Base-by-base conservation (phyloP, 2,888 invertebrate genomes). In the Ochlodes sylvanus region DNA sequence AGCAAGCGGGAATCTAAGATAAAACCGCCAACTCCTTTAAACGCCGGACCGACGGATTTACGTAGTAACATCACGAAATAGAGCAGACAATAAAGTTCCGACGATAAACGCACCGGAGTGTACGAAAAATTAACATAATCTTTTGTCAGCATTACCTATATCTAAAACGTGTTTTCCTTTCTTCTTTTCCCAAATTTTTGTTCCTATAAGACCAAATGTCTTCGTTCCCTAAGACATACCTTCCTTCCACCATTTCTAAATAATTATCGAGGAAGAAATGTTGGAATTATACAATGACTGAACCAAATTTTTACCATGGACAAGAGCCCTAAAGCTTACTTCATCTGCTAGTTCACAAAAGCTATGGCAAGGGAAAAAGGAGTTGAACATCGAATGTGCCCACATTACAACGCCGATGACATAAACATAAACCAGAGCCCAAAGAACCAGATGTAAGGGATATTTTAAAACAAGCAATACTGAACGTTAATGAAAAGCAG, bases 321-420 rank as follows among this genome's bases (percentile, higher is more conserved):
- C 44, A 47, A 47, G 44, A 47, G 17, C 44, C 44, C 76, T 77
- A 79, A 78, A 81, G 78, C 76, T 77, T 77, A 73, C 75, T 73
- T 75, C 65, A 77, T 75, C 76, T 76, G 75, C 80, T 80, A 80
- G 74, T 74, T 76, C 79, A 86, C 84, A 87, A 75, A 91, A 91
- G 90, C 91, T 84, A 91, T 90, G 91, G 89, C 78, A 83, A 81
- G 81, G 79, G 81, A 73, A 78, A 79, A 76, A 78, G 76, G 80
- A 80, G 79, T 79, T 15, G 21, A 86, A 87, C 83, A 89, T 87
- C 79, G 85, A 85, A 81, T 80, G 85, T 88, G 88, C 83, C 81
- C 78, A 84, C 86, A 82, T 70, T 69, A 90, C 89, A 89, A 84
- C 75, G 73, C 71, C 69, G 69, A 71, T 70, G 74, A 78, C 76